A percentile compares a stretch with the other conserved stretches of the same genome.
Evolutionary conservation across 2,797 vertebrate genomes (phyloP).

Genomic region (Catharus ustulatus): DNA sequence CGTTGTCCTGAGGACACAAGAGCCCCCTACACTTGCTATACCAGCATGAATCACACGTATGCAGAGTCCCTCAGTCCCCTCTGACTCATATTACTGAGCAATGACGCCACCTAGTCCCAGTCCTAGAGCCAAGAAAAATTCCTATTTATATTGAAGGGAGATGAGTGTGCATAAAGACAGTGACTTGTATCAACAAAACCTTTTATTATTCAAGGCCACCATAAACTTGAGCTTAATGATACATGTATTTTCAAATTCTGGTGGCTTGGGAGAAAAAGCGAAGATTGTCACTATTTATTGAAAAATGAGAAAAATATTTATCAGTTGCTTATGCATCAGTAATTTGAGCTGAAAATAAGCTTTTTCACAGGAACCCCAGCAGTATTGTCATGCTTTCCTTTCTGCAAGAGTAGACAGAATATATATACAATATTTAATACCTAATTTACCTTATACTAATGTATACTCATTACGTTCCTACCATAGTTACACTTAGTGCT

Average conservation of each 20-base stretch:
- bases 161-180: background rate
- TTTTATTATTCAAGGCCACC: background rate
- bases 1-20: background rate
- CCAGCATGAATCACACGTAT: background rate
- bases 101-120: background rate
- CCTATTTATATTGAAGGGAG: background rate
- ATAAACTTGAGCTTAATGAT: background rate
- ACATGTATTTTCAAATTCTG: background rate
- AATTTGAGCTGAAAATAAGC: background rate
- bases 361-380: background rate
- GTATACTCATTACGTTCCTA: background rate
- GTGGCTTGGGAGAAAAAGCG: background rate
- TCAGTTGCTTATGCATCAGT: background rate
- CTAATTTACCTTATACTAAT: background rate
- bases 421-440: background rate
- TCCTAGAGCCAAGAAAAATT: background rate
- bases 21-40: background rate
- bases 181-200: background rate
- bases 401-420: background rate
- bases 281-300: background rate
- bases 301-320: background rate
- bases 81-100: background rate
- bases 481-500: background rate
- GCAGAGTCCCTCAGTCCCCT: background rate
- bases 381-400: background rate